Evolutionary conservation across 2,888 invertebrate genomes (phyloP), one percentile per base, ranked within the genome.

Genomic region (Osmoderma eremita): DNA sequence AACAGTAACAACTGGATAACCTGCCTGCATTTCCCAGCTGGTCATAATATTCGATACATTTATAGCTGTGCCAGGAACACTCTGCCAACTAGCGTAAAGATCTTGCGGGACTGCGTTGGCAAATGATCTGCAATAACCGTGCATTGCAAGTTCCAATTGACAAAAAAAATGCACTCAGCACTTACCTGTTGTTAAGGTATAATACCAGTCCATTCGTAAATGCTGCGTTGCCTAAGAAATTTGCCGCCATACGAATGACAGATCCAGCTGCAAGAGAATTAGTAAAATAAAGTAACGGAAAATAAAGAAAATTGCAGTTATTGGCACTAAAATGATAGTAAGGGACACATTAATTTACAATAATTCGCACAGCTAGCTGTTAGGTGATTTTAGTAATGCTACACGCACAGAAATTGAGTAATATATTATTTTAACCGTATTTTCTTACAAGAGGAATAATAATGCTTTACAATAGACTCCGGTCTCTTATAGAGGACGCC

Each of bases 1-100:
- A 2, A 72, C 69, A 18, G 50, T 74, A 0, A 73, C 62, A 15
- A 73, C 65, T 2, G 73, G 72, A 66, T 65, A 71, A 1, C 72
- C 71, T 15, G 67, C 18, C 24, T 67, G 61, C 36, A 51, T 62
- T 39, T 67, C 65, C 72, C 67, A 70, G 2, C 17, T 30, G 13
- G 13, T 17, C 50, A 62, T 30, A 22, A 68, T 58, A 18, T 61
- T 45, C 6, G 50, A 10, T 6, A 68, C 13, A 22, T 65, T 68
- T 15, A 68, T n/a, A 30, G 22, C 17, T 18, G 15, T n/a, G 18
- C 36, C 13, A 3, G 15, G 4, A 2, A 22, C 13, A 2, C 13
- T 12, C 51, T 65, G 45, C 58, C 58, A 65, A 15, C 22, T 53
- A 1, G 8, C 20, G 18, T 68, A 68, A 4, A 68, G 48, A 15